These are phyloP conservation scores for Nanorana parkeri DNA, from an alignment of 2,113 vertebrate genomes.

Conservation along the genomic window DNA sequence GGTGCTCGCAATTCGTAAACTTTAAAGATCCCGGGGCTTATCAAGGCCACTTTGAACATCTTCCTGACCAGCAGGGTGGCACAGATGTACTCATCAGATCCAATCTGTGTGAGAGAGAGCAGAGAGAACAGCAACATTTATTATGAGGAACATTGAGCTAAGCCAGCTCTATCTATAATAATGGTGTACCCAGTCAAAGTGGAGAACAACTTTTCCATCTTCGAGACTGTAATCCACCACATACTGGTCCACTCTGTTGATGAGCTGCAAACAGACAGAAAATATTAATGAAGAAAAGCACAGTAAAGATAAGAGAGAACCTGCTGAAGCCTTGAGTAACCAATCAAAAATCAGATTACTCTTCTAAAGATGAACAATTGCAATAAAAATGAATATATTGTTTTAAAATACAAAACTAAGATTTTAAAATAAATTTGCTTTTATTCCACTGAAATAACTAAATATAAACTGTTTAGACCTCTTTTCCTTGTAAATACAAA, in stretches of 20 bases:
- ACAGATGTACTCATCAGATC: conserved; percentile 72
- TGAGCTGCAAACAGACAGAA: conserved; percentile 73
- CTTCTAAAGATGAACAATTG: too few relatives aligned
- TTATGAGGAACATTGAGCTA: too few relatives aligned
- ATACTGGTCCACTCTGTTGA: conserved; percentile 72
- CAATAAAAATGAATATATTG: too few relatives aligned
- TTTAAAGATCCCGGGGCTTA: conserved; percentile 75
- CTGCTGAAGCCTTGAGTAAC: too few relatives aligned
- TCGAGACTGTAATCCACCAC: conserved; percentile 80
- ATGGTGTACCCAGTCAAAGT: conserved; percentile 78
- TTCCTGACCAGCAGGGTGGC: conserved; percentile 77
- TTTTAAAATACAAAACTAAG: too few relatives aligned
- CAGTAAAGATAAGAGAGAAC: too few relatives aligned
- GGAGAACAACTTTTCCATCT: conserved; percentile 79
- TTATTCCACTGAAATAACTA: too few relatives aligned
- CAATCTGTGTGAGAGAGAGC: conserved; percentile 72
- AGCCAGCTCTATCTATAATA: too few relatives aligned
- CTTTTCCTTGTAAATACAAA: too few relatives aligned
- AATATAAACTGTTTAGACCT: too few relatives aligned
- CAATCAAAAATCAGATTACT: too few relatives aligned
- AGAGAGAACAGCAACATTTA: background rate
- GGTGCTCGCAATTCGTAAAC: conserved; percentile 81
- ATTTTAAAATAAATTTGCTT: too few relatives aligned
- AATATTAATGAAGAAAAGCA: background rate
- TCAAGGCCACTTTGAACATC: conserved; percentile 76